A percentile compares a stretch with the other conserved stretches of the same genome.
These are phyloP conservation scores for Uromys caudimaculatus DNA, from an alignment of 2,797 vertebrate genomes.

Conservation along the genomic window DNA sequence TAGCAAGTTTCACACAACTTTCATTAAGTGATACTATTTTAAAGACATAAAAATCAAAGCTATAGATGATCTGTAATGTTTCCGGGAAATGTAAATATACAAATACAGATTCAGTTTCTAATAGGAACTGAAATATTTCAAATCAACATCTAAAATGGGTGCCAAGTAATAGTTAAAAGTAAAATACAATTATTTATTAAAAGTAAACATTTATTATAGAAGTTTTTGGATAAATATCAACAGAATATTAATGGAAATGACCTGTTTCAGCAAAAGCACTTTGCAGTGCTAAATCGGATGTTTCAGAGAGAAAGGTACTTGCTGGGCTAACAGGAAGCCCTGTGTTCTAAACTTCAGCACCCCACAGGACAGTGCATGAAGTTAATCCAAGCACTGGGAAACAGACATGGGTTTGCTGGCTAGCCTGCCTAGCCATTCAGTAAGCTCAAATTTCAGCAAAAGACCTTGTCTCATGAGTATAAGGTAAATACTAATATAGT, in stretches of 20 bases:
- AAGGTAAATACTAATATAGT: background rate
- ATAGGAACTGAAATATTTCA: background rate
- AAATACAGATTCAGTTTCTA: background rate
- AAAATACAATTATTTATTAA: background rate
- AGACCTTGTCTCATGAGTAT: background rate
- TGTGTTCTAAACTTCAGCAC: background rate
- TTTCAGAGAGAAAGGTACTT: background rate
- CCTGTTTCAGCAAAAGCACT: background rate
- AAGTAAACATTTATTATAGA: background rate
- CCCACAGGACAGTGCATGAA: background rate
- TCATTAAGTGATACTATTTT: background rate
- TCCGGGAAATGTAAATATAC: background rate
- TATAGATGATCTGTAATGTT: background rate
- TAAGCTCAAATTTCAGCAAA: background rate
- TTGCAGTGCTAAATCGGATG: too few species aligned
- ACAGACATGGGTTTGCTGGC: background rate
- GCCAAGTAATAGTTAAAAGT: background rate
- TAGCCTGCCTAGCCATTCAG: background rate
- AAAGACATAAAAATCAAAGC: background rate
- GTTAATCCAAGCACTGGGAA: background rate
- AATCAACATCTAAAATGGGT: background rate
- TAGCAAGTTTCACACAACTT: background rate
- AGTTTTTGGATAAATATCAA: background rate
- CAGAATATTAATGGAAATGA: background rate
- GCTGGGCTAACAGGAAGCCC: too few species aligned